Evolutionary conservation across 2,113 vertebrate species (phyloP), one percentile per base, ranked within the genome.

Genomic region (Grammomys surdaster): DNA sequence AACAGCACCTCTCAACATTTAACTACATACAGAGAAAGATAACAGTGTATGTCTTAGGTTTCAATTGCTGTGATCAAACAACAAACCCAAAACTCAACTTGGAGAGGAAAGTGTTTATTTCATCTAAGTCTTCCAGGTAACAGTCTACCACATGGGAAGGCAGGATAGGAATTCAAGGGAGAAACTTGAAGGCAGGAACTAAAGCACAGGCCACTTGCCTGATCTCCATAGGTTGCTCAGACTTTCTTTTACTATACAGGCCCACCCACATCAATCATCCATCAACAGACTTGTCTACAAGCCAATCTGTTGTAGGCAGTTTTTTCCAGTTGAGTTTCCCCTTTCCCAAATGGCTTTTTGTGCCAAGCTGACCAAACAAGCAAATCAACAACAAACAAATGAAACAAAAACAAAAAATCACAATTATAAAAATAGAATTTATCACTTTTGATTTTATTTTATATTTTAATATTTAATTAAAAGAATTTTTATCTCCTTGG

Each of bases 381-480:
- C 26, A 13, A 69, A 69, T 26, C 31, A 65, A 65, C 51, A 51
- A 11, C 10, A 63, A 63, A 24, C 19, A 22, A 67, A 67, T 28
- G 11, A 65, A 69, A 13, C 1, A 33, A 69, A 12, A 69, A 14
- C 3, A 11, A 69, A 69, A 11, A 75, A 31, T 69, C 16, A 70
- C 14, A 69, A 36, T 1, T 56, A 65, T 91, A 81, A 67, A 82
- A 48, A 51, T n/a, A 73, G 51, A 91, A 80, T 60, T 65, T 20
- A n/a, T 12, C 58, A 19, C n/a, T 22, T 73, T 95, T 3, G 43
- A n/a, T 70, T 77, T 82, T 4, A 54, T 63, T 75, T 89, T 87
- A 93, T 88, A 69, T 46, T 88, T 88, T 81, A 73, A 54, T 43
- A 82, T 88, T 70, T 76, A 69, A 63, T 88, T 80, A 31, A 85